Evolutionary conservation across 2,113 vertebrate genomes (phyloP), one percentile per base, ranked within the genome.

Genomic region (Uria aalge): DNA sequence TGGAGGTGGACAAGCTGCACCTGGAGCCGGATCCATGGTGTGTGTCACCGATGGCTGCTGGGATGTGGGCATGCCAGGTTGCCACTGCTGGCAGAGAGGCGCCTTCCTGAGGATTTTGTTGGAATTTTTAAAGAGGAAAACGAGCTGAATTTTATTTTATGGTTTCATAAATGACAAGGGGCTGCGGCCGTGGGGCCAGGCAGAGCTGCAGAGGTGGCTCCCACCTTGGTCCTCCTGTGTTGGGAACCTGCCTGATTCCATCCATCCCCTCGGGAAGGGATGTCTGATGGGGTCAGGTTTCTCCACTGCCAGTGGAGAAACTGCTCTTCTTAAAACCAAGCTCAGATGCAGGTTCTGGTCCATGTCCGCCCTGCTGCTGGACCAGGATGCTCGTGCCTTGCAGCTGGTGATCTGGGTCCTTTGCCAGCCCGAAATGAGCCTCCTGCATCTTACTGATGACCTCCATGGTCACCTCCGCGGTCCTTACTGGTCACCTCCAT

Each of bases 371-470:
- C n/a, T 4, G 3, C 38, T 0, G 2, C n/a, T 56, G 56, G 26
- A 29, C 48, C 1, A 0, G 68, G 60, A 26, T 66, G 41, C 22
- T 72, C 2, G 1, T 45, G 34, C 69, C 71, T 74, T 56, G 14
- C 45, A 55, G 14, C 27, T 8, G 8, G 53, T 2, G 4, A 8
- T 82, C 36, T 0, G 0, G 4, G 36, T 82, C 55, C 45, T 22
- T 27, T 48, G 55, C 27, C 30, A 57, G 34, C 15, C 82, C 6
- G 4, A 32, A 68, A 69, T 32, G 27, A 85, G 8, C 56, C 52
- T 88, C 8, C 24, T 66, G 27, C 13, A 7, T 79, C 60, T 78
- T 75, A 16, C 10, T 88, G 50, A 5, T 88, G 20, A 56, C 23
- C 12, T 78, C 22, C 26, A 6, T 2, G 53, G 64, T 30, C 27